Percentiles rank a stretch among this genome's conserved stretches.
These are phyloP conservation scores for human (Homo sapiens) DNA, from an alignment of 2,113 vertebrate genomes.

Conservation along the genomic window DNA sequence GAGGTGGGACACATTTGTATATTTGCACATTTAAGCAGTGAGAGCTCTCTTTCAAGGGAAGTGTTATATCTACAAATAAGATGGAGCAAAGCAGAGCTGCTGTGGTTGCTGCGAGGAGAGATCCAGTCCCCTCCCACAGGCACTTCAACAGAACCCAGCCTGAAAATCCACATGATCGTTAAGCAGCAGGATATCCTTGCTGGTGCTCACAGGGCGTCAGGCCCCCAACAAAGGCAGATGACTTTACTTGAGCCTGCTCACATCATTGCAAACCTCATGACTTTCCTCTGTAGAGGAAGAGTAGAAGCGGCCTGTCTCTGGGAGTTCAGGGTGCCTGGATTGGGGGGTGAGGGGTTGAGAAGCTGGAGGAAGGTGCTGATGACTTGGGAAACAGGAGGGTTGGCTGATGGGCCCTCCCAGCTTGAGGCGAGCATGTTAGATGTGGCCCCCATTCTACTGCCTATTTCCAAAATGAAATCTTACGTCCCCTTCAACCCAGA, in stretches of 20 bases:
- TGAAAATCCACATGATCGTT: not conserved
- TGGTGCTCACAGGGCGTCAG: not conserved
- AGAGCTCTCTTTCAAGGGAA: not conserved
- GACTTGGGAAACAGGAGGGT: not conserved
- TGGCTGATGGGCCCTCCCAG: not conserved
- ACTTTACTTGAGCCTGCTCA: not conserved
- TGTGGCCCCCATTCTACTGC: not conserved
- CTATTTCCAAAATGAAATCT: not conserved
- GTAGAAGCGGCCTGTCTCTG: not conserved
- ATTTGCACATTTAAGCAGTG: no score
- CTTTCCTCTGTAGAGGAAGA: not conserved
- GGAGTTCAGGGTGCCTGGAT: not conserved
- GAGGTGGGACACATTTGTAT: not conserved
- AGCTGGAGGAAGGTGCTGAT: not conserved
- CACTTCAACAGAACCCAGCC: not conserved
- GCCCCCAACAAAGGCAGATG: not conserved
- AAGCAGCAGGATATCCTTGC: not conserved
- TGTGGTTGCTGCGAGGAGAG: no score
- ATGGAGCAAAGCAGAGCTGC: not conserved
- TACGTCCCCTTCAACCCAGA: not conserved
- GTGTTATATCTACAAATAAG: not conserved
- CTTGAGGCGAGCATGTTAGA: not conserved
- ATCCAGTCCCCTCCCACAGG: not conserved
- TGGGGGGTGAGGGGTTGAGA: not conserved
- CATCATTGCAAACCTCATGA: not conserved